Conservation (phyloP, 2,797 vertebrate genomes). For the Molossus alvarezi region DNA sequence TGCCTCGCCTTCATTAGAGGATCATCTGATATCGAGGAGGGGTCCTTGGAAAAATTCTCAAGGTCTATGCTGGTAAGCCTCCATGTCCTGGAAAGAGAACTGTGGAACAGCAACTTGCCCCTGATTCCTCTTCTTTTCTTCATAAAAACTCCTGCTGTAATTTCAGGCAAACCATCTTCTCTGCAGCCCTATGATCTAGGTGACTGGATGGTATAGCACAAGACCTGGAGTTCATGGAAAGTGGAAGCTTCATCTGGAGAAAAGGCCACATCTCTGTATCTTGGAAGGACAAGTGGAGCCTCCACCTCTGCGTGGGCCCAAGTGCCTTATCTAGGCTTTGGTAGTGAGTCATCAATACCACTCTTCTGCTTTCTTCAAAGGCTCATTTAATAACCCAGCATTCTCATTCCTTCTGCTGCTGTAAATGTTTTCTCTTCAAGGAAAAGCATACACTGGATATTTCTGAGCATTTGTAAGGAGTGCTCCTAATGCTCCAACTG, state of each 20-base stretch:
- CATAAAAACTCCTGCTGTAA: slow-evolving; percentile 96
- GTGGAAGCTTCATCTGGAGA: slow-evolving; percentile 95
- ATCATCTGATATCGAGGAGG: slow-evolving; percentile 96
- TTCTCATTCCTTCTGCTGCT: slow-evolving; percentile 86
- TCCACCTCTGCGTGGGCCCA: slow-evolving; percentile 94
- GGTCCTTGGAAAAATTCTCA: slow-evolving; percentile 94
- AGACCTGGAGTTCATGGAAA: slow-evolving; percentile 91
- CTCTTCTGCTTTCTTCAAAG: slow-evolving; percentile 92
- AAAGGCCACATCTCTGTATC: slow-evolving; percentile 95
- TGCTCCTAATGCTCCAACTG: slow-evolving; percentile 89
- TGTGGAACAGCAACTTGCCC: slow-evolving; percentile 94
- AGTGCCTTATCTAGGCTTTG: slow-evolving; percentile 95
- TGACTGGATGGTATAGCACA: slow-evolving; percentile 90
- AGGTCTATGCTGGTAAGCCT: slow-evolving; percentile 95
- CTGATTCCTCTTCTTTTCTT: slow-evolving; percentile 97
- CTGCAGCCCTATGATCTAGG: slow-evolving; percentile 95
- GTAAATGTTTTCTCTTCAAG: slow-evolving; percentile 93
- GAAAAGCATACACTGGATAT: slow-evolving; percentile 97
- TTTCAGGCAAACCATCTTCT: slow-evolving; percentile 97
- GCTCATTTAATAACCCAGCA: slow-evolving; percentile 87
- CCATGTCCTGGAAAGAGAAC: slow-evolving; percentile 95
- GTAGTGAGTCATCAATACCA: slow-evolving; percentile 96
- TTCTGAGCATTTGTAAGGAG: slow-evolving; percentile 92
- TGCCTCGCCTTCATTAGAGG: slow-evolving; percentile 95
- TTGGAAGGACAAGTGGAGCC: slow-evolving; percentile 94